Conservation (phyloP, 2,797 vertebrate genomes). For the Thamnophis elegans region DNA sequence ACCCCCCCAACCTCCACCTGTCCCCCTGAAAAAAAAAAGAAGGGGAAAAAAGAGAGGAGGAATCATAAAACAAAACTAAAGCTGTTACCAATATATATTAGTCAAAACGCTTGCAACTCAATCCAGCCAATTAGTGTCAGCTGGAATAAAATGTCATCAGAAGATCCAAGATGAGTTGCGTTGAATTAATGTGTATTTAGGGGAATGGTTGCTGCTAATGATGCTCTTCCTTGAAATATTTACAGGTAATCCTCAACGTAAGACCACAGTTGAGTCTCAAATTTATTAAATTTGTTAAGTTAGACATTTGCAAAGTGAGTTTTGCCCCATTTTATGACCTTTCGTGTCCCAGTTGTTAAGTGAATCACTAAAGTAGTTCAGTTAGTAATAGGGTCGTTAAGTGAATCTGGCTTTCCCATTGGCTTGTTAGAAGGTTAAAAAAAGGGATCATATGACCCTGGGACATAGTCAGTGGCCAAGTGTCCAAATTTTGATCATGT, state of each 20-base stretch:
- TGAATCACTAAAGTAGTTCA: not conserved
- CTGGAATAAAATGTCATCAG: not conserved
- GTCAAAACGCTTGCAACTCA: not conserved
- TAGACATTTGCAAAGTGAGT: not conserved
- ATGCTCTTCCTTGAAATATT: not conserved
- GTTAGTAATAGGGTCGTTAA: not conserved
- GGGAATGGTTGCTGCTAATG: fast-evolving
- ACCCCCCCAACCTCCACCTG: too few relatives aligned
- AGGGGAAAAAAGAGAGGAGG: slow-evolving; percentile 5
- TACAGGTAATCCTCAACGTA: not conserved
- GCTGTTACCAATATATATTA: slow-evolving; percentile 28
- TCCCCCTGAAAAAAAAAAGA: not conserved
- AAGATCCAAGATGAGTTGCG: fast-evolving
- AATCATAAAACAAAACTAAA: slow-evolving; percentile 32
- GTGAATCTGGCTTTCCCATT: not conserved
- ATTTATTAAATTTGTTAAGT: not conserved
- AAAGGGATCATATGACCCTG: not conserved
- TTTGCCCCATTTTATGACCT: not conserved
- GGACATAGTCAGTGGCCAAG: not conserved
- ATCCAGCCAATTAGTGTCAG: not conserved
- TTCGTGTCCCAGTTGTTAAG: not conserved
- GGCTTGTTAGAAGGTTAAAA: not conserved
- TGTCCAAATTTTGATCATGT: not conserved
- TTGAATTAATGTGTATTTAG: not conserved
- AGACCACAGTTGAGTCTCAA: not conserved